Conservation (phyloP, 2,888 invertebrate species). For the Smittia sp. region DNA sequence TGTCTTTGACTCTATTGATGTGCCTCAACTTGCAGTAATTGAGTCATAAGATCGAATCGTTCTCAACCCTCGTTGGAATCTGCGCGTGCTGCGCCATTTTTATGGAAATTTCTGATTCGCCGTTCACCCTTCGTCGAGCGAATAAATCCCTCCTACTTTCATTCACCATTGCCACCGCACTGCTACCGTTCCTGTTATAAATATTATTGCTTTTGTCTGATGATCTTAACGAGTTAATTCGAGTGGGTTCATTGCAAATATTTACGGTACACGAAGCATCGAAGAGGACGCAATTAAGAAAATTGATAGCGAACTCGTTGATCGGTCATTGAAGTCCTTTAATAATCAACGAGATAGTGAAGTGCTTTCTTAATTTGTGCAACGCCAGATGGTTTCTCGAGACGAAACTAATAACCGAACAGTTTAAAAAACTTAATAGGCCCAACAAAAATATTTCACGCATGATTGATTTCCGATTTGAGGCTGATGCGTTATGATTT, state of each 20-base stretch:
- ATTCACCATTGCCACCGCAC: not conserved
- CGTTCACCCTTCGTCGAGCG: constrained; percentile 11
- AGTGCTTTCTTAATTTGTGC: not conserved
- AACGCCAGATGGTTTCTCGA: not conserved
- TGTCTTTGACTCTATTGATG: not conserved
- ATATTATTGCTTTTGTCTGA: not conserved
- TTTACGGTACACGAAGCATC: not conserved
- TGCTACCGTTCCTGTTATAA: not conserved
- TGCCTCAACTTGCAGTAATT: not conserved
- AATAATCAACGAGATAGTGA: not conserved
- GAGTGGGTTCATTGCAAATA: not conserved
- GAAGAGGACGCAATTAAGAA: not conserved
- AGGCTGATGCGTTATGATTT: constrained; percentile 15
- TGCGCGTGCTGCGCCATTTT: constrained; percentile 40
- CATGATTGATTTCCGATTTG: not conserved
- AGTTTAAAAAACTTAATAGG: not conserved
- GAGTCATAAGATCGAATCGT: not conserved
- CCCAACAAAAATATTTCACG: not conserved
- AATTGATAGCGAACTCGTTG: not conserved
- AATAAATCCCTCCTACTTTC: constrained; percentile 32
- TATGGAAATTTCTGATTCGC: constrained; percentile 37
- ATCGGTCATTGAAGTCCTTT: constrained; percentile 1
- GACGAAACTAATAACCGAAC: no score
- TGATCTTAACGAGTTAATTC: not conserved
- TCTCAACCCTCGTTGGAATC: constrained; percentile 15